Evolutionary conservation across 1,140 invertebrate genomes (phyloP), one percentile per base, ranked within the genome.

Genomic region (Cyrtorhinus lividipennis): DNA sequence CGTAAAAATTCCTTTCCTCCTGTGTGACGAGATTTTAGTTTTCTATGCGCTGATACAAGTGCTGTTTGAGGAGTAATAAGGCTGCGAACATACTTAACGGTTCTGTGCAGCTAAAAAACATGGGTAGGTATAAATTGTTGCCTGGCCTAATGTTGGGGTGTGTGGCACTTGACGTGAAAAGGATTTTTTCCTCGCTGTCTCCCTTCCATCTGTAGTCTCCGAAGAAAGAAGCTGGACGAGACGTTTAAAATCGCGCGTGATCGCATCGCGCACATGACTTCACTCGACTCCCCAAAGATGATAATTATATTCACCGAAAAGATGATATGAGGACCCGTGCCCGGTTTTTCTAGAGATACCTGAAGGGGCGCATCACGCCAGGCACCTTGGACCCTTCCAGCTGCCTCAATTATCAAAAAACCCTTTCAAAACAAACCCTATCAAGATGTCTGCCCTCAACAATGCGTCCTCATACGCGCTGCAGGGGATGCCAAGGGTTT

Each of bases 371-470:
- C 12, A 53, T 53, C 48, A 53, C 48, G 48, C 48, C 48, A 53
- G 48, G 20, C 10, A 12, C 20, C 10, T 20, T 10, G 48, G 48
- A 5, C 10, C 20, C 20, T 5, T 5, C 48, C 48, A 53, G 48
- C 48, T 53, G 48, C 48, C 20, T 22, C 20, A 53, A 53, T 53
- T 53, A 53, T 53, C 48, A 53, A 10, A 8, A 53, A 22, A 3
- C 48, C 48, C 20, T 53, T 53, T 53, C 18, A 15, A 53, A 53
- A 8, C 8, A 53, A 53, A 5, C 48, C 48, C 48, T 20, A 53
- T 53, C 48, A 53, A 53, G 48, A 53, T 53, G 48, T 22, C 48
- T 53, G 48, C 48, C 48, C 18, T 20, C 48, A 12, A 53, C 48
- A 53, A 53, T 53, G 10, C 48, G 12, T 53, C 48, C 48, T 15